These are phyloP conservation scores for Pseudomyrmex concolor DNA, from an alignment of 1,140 invertebrate species.

Conservation along the genomic window DNA sequence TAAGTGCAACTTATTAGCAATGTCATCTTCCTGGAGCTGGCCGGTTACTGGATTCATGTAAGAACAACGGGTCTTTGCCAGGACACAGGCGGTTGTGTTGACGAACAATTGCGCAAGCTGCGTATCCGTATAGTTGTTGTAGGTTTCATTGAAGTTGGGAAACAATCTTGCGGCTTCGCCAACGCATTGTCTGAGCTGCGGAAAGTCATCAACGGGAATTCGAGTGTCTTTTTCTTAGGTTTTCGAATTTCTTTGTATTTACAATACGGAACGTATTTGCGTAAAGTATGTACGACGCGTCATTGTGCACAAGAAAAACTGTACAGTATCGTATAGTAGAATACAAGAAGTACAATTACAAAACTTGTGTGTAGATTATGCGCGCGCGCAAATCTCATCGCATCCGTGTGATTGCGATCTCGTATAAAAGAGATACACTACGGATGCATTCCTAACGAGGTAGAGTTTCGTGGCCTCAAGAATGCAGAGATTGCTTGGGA, in stretches of 20 bases:
- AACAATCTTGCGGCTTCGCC: conserved; percentile 71
- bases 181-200: conserved; percentile 75
- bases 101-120: conserved; percentile 76
- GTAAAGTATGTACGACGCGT: background rate
- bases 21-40: conserved; percentile 66
- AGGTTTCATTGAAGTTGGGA: conserved; percentile 58
- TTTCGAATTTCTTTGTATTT: background rate
- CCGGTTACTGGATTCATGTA: conserved; percentile 79
- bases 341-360: conserved; percentile 20
- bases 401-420: background rate
- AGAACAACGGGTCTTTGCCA: conserved; percentile 79
- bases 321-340: conserved; percentile 16
- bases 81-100: conserved; percentile 78
- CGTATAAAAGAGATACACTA: background rate
- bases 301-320: background rate
- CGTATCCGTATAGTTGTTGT: conserved; percentile 49
- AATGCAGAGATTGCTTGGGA: conserved; percentile 3
- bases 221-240: background rate
- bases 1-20: conserved; percentile 72
- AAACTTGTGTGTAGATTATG: background rate
- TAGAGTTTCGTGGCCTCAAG: background rate
- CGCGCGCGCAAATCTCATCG: background rate
- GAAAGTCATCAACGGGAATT: conserved; percentile 18
- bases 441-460: background rate
- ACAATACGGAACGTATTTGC: background rate